A percentile compares a stretch with the other conserved stretches of the same genome.
These are phyloP conservation scores for Trachelus stipa DNA, from an alignment of 2,888 invertebrate species.

Conservation along the genomic window DNA sequence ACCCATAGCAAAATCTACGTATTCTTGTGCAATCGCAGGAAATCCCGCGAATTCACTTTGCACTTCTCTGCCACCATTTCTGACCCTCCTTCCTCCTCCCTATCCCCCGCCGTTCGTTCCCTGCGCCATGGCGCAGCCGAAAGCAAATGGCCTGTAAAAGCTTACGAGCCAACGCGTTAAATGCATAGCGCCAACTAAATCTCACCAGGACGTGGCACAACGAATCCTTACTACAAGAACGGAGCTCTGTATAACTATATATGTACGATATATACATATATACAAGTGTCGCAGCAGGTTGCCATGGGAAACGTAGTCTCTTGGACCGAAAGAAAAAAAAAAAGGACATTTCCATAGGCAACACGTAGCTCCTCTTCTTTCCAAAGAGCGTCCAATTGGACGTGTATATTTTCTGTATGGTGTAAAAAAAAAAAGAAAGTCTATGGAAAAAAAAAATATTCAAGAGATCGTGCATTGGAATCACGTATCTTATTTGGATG, in stretches of 20 bases:
- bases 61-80: not conserved
- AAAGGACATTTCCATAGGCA: not conserved
- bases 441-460: not conserved
- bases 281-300: not conserved
- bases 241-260: not conserved
- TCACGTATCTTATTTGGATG: not conserved
- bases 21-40: not conserved
- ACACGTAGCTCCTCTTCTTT: not conserved
- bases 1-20: not conserved
- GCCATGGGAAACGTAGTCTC: not conserved
- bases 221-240: not conserved
- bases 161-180: not conserved
- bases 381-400: not conserved
- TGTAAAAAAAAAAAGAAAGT: not conserved
- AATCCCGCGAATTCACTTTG: not conserved
- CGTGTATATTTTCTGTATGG: not conserved
- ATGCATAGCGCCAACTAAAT: not conserved
- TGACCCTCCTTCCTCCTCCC: not conserved
- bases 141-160: not conserved
- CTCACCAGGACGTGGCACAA: not conserved
- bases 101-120: rapidly evolving
- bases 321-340: too few relatives aligned
- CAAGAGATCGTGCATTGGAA: not conserved
- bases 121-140: not conserved
- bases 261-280: not conserved